Evolutionary conservation across 1,140 invertebrate genomes (phyloP), one percentile per base, ranked within the genome.

Genomic region (Bombyx mandarina): DNA sequence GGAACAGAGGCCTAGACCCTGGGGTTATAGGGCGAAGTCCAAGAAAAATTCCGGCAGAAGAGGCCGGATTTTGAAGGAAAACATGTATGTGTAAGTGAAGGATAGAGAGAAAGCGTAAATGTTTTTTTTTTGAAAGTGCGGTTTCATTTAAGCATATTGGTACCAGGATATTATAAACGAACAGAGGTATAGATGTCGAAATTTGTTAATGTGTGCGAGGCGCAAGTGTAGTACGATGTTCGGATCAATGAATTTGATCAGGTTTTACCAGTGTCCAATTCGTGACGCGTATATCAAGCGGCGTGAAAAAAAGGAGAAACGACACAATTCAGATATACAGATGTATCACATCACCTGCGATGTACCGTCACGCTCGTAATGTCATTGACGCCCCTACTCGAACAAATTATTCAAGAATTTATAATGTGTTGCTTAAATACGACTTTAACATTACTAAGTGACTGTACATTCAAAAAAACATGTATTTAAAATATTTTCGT

Each of bases 1-100:
- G 94, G 86, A 96, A 96, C 78, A 96, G 90, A 72, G 95, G 95
- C 80, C 94, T 91, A 61, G 89, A 82, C 55, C 84, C 86, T 77
- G 6, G 45, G 43, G 56, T 45, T 22, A 49, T 45, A 42, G 12
- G 59, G 50, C n/a, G 26, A 50, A 8, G 26, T 1, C 12, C 48
- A 12, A 50, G 4, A 50, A 8, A 35, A 35, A 49, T 22, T 7
- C 35, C 7, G 52, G 42, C 5, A 54, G 1, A 45, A 54, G 9
- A 43, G 18, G 44, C n/a, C 6, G 51, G 26, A 53, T 18, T 18
- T 18, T 18, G 12, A 35, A 45, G 54, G 35, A 42, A 55, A 1
- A 54, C 43, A 56, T 26, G n/a, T 1, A 54, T n/a, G 22, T 51
- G 5, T 18, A 26, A 51, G 49, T 3, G 26, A 51, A 6, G 18